Evolutionary conservation across 2,113 vertebrate genomes (phyloP).

Genomic region (Hyla sarda): DNA sequence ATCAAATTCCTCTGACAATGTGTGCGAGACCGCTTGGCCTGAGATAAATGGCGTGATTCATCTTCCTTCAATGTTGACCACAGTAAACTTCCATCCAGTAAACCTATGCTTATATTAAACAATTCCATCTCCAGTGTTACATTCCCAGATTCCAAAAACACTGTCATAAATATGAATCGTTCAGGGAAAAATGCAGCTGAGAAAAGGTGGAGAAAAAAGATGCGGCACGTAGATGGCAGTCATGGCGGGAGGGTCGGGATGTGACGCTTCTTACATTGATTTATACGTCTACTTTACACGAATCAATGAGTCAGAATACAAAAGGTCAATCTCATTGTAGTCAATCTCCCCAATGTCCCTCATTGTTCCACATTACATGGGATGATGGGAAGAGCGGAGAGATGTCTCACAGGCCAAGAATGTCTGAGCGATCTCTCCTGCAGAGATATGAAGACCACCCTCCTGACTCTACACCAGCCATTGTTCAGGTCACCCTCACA

Average conservation of each 20-base stretch:
- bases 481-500: background rate
- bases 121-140: constrained; percentile 28
- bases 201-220: constrained; percentile 9
- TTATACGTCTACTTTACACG: background rate
- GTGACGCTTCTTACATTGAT: background rate
- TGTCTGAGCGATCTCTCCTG: background rate
- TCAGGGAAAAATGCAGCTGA: constrained; percentile 2
- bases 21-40: constrained; percentile 22
- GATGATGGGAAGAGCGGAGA: background rate
- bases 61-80: constrained; percentile 35
- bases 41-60: constrained; percentile 21
- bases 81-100: constrained; percentile 47
- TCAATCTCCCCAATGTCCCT: background rate
- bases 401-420: background rate
- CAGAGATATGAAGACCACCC: too few relatives aligned
- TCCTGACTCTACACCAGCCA: too few relatives aligned
- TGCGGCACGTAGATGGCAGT: background rate
- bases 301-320: background rate
- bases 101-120: constrained; percentile 42
- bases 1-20: constrained; percentile 44
- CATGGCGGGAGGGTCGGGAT: background rate
- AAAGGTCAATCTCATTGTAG: background rate
- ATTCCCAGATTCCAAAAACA: constrained; percentile 20
- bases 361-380: background rate
- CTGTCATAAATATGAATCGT: constrained; percentile 19